Conservation (phyloP, 2,797 vertebrate genomes). For the Ispidina picta region DNA sequence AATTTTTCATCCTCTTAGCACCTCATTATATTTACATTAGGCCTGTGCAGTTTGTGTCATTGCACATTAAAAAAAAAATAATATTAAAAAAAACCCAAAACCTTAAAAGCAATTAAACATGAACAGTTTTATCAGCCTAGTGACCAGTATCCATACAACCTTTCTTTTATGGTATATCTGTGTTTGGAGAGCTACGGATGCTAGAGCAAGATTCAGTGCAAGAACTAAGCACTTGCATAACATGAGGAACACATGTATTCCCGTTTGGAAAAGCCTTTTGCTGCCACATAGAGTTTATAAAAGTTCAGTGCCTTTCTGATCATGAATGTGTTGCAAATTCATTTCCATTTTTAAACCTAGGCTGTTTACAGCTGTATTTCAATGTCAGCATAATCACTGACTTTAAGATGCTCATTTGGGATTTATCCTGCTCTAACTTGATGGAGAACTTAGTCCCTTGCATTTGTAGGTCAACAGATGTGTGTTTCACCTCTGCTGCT, state of each 20-base stretch:
- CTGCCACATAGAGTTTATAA: neutral
- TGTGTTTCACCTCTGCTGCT: slow-evolving; percentile 17
- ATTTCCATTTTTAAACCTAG: neutral
- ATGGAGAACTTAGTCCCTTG: neutral
- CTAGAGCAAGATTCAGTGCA: neutral
- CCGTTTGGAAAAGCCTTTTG: neutral
- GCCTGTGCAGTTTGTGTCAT: neutral
- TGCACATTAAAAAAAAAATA: neutral
- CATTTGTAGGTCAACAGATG: slow-evolving; percentile 40
- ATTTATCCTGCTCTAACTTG: slow-evolving; percentile 8
- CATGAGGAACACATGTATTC: neutral
- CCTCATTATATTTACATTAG: neutral
- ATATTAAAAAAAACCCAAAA: neutral
- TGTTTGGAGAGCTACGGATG: neutral
- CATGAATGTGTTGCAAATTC: neutral
- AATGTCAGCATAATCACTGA: neutral
- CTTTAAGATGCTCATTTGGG: slow-evolving; percentile 22
- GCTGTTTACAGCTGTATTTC: neutral
- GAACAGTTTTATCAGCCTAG: neutral
- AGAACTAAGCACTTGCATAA: neutral
- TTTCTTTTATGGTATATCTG: neutral
- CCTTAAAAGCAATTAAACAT: neutral
- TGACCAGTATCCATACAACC: neutral
- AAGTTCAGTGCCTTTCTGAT: slow-evolving; percentile 10
- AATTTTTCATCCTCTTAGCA: neutral